A percentile compares a stretch with the other conserved stretches of the same genome.
phyloP scores from a whole-genome alignment of 2,888 invertebrate species.

The Acrobasis repandana region DNA sequence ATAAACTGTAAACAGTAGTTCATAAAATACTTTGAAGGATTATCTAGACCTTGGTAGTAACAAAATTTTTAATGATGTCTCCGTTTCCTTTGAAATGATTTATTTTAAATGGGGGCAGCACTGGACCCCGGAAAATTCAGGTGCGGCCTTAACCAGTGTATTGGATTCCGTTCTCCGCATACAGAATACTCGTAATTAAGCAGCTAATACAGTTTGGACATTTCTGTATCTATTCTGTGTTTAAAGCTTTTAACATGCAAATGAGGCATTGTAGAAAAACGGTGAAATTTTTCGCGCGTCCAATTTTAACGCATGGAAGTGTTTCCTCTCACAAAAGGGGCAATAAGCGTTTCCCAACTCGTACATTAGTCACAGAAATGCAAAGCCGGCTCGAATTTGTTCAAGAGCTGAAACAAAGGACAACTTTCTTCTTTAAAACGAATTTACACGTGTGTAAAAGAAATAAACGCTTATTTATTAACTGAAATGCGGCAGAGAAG shows the following conservation, averaged over 20 bases:
- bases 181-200: background rate
- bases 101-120: too few species aligned
- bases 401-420: constrained; percentile 67
- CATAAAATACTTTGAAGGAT: too few species aligned
- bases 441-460: constrained; percentile 53
- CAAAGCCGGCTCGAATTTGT: constrained; percentile 63
- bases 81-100: too few species aligned
- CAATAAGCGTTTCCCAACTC: constrained; percentile 60
- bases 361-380: constrained; percentile 68
- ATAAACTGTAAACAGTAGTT: too few species aligned
- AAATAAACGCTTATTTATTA: constrained; percentile 65
- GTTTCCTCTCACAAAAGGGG: constrained; percentile 57
- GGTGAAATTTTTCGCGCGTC: constrained; percentile 64
- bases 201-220: constrained; percentile 16
- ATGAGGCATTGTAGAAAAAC: constrained; percentile 37
- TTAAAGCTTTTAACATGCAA: constrained; percentile 34
- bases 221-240: constrained; percentile 23
- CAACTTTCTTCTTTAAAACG: constrained; percentile 65
- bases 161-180: too few species aligned
- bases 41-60: too few species aligned
- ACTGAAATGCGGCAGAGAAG: constrained; percentile 46
- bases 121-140: too few species aligned
- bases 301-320: constrained; percentile 54
- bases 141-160: too few species aligned
- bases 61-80: too few species aligned